These are phyloP conservation scores for Piezodorus guildinii DNA, from an alignment of 1,140 invertebrate genomes.

Conservation along the genomic window DNA sequence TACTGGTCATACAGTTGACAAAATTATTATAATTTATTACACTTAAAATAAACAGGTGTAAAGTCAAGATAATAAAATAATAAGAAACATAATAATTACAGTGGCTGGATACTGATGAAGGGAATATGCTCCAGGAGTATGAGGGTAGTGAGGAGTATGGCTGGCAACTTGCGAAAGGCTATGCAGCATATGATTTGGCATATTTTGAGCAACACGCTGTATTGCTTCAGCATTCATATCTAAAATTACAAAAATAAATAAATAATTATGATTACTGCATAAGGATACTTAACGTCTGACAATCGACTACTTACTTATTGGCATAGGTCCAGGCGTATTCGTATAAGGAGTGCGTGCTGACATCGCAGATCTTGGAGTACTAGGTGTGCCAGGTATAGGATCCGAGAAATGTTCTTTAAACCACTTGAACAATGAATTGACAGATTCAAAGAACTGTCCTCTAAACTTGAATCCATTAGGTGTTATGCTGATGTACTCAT, in stretches of 20 bases:
- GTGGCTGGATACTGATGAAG: slow-evolving; percentile 44
- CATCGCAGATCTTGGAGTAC: slow-evolving; percentile 46
- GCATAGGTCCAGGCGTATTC: slow-evolving; percentile 41
- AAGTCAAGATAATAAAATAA: background rate
- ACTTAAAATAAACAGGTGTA: background rate
- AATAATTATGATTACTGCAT: no score
- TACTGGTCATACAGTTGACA: no score
- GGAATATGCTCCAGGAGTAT: slow-evolving; percentile 44
- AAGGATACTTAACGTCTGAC: no score
- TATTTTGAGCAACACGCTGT: slow-evolving; percentile 57
- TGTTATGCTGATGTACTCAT: slow-evolving; percentile 85
- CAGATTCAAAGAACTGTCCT: slow-evolving; percentile 71
- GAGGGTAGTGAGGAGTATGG: slow-evolving; percentile 55
- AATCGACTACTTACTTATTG: background rate
- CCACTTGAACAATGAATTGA: slow-evolving; percentile 81
- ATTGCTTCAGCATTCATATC: slow-evolving; percentile 56
- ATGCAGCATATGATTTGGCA: slow-evolving; percentile 61
- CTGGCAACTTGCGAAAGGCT: slow-evolving; percentile 54
- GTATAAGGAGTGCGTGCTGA: slow-evolving; percentile 51
- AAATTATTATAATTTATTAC: no score
- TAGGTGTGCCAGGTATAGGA: slow-evolving; percentile 69
- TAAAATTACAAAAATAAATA: slow-evolving; percentile 26
- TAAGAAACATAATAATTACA: slow-evolving; percentile 26
- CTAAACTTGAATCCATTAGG: slow-evolving; percentile 89
- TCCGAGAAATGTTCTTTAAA: slow-evolving; percentile 97